A percentile compares a stretch with the other conserved stretches of the same genome.
These are phyloP conservation scores for Strigamia maritima DNA, from an alignment of 2,888 invertebrate species.

Conservation along the genomic window DNA sequence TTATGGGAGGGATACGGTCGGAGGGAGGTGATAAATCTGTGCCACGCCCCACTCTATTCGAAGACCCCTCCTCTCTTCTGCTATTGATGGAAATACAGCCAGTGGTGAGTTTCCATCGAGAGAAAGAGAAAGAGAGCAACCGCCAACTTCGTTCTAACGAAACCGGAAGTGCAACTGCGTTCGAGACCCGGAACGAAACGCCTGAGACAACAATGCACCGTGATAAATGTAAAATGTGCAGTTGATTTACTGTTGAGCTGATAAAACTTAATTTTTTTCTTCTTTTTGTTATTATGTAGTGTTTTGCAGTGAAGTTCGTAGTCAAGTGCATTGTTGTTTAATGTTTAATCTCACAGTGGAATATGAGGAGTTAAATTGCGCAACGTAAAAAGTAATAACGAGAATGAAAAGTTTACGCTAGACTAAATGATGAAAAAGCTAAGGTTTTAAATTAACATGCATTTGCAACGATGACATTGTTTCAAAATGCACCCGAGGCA, in stretches of 20 bases:
- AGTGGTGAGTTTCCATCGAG: neutral
- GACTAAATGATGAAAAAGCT: conserved; percentile 3
- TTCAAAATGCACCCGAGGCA: conserved; percentile 22
- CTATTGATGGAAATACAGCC: conserved; percentile 29
- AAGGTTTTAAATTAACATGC: conserved; percentile 20
- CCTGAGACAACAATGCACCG: neutral
- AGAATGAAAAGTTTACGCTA: neutral
- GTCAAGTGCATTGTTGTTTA: neutral
- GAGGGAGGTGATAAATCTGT: neutral
- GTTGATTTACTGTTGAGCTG: neutral
- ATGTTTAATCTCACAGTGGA: neutral
- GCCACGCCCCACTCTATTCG: conserved; percentile 9
- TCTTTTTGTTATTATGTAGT: no score
- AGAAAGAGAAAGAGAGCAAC: neutral
- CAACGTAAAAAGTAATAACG: neutral
- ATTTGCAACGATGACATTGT: conserved; percentile 16
- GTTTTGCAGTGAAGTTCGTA: no score
- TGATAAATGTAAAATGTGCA: neutral
- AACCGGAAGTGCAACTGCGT: conserved; percentile 10
- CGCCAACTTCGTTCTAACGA: neutral
- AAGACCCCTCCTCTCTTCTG: conserved; percentile 1
- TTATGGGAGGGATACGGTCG: neutral
- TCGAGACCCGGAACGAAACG: conserved; percentile 17
- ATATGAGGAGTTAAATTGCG: neutral
- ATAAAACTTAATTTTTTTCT: no score